Conservation (phyloP, 2,113 vertebrate genomes). For the Rhabdornis inornatus region DNA sequence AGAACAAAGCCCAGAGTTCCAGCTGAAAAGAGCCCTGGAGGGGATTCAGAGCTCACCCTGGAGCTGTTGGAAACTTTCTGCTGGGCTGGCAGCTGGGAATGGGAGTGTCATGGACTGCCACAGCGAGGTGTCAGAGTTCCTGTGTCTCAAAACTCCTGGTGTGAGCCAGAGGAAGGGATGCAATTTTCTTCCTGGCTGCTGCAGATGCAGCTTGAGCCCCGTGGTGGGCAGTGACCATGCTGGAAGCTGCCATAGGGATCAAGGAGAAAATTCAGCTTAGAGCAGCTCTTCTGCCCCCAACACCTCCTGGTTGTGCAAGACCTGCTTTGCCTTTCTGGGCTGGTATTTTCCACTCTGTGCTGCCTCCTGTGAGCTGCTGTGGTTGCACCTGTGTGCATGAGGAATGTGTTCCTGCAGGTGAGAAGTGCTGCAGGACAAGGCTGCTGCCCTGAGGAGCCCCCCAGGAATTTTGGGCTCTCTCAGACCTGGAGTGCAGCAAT, state of each 20-base stretch:
- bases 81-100: background rate
- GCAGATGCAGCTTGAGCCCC: background rate
- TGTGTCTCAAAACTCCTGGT: background rate
- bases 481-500: background rate
- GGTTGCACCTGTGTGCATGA: rapidly evolving
- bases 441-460: no score
- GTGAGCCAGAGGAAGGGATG: background rate
- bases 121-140: background rate
- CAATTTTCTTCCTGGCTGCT: background rate
- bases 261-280: background rate
- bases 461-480: background rate
- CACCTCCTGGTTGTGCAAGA: background rate
- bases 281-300: background rate
- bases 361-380: background rate
- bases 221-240: rapidly evolving
- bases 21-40: background rate
- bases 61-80: background rate
- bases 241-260: background rate
- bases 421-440: background rate
- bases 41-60: background rate
- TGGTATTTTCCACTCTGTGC: background rate
- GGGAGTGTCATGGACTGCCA: background rate
- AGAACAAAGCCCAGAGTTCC: background rate
- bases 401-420: rapidly evolving
- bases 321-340: background rate